phyloP scores from a whole-genome alignment of 2,113 vertebrate genomes.

The Corynorhinus townsendii region DNA sequence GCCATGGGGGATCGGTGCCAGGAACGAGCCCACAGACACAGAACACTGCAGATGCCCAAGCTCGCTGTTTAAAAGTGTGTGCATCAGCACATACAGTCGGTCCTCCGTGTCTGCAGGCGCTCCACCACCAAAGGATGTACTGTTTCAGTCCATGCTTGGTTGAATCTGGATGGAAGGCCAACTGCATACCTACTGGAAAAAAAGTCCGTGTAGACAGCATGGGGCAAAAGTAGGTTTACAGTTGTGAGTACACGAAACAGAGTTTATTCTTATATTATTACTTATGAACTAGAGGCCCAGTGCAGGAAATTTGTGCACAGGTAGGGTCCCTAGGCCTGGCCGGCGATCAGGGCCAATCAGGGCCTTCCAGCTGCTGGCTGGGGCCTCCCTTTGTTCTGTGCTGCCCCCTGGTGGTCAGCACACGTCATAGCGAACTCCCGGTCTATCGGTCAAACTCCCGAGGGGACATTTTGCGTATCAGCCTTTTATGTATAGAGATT shows the following conservation, averaged over 20 bases:
- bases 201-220: too few relatives aligned
- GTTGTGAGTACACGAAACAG: background rate
- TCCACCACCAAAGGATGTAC: background rate
- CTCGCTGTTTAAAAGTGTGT: background rate
- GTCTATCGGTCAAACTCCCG: too few relatives aligned
- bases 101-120: too few relatives aligned
- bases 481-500: too few relatives aligned
- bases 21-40: background rate
- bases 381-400: too few relatives aligned
- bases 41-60: background rate
- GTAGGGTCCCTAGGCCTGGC: too few relatives aligned
- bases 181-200: background rate
- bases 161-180: background rate
- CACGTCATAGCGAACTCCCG: too few relatives aligned
- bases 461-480: too few relatives aligned
- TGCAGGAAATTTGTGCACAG: accelerated
- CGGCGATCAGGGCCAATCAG: too few relatives aligned
- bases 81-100: background rate
- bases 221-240: background rate
- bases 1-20: background rate
- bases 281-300: too few relatives aligned
- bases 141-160: background rate
- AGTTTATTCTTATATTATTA: background rate
- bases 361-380: too few relatives aligned
- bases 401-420: too few relatives aligned